Conservation (phyloP, 1,140 invertebrate genomes). For the Calliphora vicina region DNA sequence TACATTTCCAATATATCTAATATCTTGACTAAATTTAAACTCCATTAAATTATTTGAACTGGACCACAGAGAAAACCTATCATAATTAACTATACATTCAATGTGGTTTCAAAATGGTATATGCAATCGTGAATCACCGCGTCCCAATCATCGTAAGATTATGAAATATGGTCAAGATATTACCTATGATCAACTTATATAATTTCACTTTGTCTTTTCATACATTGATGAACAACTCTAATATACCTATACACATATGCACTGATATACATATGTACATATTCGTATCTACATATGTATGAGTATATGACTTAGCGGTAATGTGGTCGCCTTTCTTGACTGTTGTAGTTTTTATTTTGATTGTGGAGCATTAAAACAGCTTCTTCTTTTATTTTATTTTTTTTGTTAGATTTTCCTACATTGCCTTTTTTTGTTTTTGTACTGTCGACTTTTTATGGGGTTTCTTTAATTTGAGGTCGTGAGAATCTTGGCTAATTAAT, state of each 20-base stretch:
- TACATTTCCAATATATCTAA: too few relatives aligned
- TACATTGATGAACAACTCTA: too few relatives aligned
- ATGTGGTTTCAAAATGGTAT: too few relatives aligned
- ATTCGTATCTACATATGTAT: not conserved
- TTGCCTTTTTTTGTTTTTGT: not conserved
- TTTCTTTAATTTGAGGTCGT: constrained; percentile 60
- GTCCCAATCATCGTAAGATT: too few relatives aligned
- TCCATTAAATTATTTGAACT: too few relatives aligned
- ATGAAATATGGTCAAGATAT: too few relatives aligned
- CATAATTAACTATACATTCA: not conserved
- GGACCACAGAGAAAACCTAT: too few relatives aligned
- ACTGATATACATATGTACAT: not conserved
- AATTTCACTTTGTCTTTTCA: too few relatives aligned
- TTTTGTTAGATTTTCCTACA: constrained; percentile 2
- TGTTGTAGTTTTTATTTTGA: not conserved
- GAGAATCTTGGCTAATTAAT: constrained; percentile 63
- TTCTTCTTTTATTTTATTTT: not conserved
- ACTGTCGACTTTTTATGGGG: constrained; percentile 31
- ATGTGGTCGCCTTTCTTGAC: not conserved
- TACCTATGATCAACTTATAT: too few relatives aligned
- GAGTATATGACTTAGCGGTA: not conserved
- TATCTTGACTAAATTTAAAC: too few relatives aligned
- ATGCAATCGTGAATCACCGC: too few relatives aligned
- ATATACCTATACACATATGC: too few relatives aligned
- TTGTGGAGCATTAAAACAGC: constrained; percentile 31